These are phyloP conservation scores for Rhincodon typus DNA, from an alignment of 2,797 vertebrate genomes.

Conservation along the genomic window DNA sequence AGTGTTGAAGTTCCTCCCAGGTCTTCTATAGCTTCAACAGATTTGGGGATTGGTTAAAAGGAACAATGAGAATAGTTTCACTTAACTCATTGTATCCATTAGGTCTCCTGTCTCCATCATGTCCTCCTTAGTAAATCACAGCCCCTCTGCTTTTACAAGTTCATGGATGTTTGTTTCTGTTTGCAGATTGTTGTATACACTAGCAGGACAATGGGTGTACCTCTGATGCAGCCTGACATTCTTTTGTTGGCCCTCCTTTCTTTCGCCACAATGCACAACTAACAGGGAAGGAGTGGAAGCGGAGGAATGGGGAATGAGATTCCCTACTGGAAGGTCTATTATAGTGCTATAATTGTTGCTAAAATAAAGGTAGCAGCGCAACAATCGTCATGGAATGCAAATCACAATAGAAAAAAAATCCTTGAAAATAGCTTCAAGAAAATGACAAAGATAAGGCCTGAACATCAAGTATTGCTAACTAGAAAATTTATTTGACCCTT, in stretches of 20 bases:
- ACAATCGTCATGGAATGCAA: neutral
- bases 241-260: neutral
- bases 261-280: neutral
- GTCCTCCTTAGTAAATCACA: neutral
- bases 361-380: neutral
- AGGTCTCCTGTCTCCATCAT: neutral
- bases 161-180: neutral
- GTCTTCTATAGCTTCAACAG: neutral
- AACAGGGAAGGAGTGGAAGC: neutral
- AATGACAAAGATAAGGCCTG: neutral
- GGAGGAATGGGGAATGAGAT: too few species aligned
- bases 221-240: neutral
- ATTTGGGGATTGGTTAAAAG: neutral
- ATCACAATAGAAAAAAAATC: neutral
- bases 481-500: neutral
- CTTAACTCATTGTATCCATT: neutral
- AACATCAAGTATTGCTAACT: neutral
- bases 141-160: neutral
- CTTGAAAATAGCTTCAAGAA: neutral
- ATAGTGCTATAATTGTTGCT: neutral
- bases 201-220: neutral
- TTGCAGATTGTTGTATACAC: neutral
- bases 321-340: neutral
- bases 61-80: neutral
- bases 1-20: neutral